Base-by-base conservation (phyloP, 2,888 invertebrate species). In the Sussaba pulchella region DNA sequence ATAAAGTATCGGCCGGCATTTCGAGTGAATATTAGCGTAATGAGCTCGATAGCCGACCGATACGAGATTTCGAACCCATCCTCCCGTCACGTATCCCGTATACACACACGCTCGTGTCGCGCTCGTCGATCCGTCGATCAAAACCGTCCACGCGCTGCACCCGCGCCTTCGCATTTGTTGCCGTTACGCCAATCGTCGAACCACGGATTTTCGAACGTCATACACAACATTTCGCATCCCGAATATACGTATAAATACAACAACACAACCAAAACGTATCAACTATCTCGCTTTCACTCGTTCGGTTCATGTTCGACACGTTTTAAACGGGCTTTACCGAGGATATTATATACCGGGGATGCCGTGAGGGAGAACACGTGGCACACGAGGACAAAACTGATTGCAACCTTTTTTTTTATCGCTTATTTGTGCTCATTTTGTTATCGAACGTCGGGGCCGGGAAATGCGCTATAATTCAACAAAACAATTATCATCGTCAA, bases 11-110 rank as follows among this genome's bases (percentile, higher is more conserved):
- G 84, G 84, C 84, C 86, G 87, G 87, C 88, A 91, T 91, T 90
- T 91, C 90, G 89, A 90, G 90, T 88, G 90, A 90, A 91, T 91
- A 91, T 91, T 91, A 91, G 91, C 91, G 91, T 90, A 91, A 91
- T 90, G 91, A 91, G 90, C 90, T 84, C 89, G 91, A 91, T 91
- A 91, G 87, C 88, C 81, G 71, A 82, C 81, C 84, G 90, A 91
- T 88, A 88, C 84, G 84, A 89, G 89, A 89, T 89, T 89, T 90
- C 87, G 88, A 87, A 84, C 85, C 78, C 84, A 80, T 83, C 82
- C 85, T 64, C 77, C 75, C 84, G 88, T 88, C 87, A 88, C 88
- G 87, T 88, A 81, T 73, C 80, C 26, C 81, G 59, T 71, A 59
- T 71, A n/a, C 47, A 50, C 59, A 19, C 47, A 70, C 71, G 73